Percentiles rank a stretch among this genome's conserved stretches.
phyloP scores from a whole-genome alignment of 2,113 vertebrate species.

The Formicarius rufipectus region DNA sequence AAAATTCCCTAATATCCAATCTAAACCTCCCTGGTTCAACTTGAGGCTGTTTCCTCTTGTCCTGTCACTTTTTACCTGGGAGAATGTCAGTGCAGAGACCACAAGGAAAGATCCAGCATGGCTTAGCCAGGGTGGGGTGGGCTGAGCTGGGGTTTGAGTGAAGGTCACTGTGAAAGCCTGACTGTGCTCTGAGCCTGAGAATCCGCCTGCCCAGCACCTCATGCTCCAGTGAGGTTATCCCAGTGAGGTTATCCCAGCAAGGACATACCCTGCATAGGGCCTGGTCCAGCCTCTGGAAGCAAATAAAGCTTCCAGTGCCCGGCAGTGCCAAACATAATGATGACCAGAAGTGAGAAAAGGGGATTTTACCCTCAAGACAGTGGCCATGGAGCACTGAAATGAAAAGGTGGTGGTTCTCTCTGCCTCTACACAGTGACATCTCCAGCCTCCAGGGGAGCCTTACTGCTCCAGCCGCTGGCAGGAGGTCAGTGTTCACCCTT shows the following conservation, averaged over 20 bases:
- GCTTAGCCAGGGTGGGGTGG: fast-evolving
- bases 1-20: background rate
- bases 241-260: background rate
- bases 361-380: fast-evolving
- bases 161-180: background rate
- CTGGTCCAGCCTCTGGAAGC: background rate
- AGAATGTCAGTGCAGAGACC: background rate
- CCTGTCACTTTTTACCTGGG: background rate
- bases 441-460: fast-evolving
- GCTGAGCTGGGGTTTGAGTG: background rate
- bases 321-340: background rate
- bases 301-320: background rate
- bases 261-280: background rate
- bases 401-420: fast-evolving
- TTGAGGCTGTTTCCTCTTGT: background rate
- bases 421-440: fast-evolving
- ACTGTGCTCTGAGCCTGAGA: background rate
- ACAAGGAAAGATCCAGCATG: fast-evolving
- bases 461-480: background rate
- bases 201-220: fast-evolving
- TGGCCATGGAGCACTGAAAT: fast-evolving
- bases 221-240: background rate
- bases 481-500: background rate
- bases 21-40: background rate
- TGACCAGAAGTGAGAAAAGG: background rate